Evolutionary conservation across 1,140 invertebrate genomes (phyloP), one percentile per base, ranked within the genome.

Genomic region (Nylanderia fulva): DNA sequence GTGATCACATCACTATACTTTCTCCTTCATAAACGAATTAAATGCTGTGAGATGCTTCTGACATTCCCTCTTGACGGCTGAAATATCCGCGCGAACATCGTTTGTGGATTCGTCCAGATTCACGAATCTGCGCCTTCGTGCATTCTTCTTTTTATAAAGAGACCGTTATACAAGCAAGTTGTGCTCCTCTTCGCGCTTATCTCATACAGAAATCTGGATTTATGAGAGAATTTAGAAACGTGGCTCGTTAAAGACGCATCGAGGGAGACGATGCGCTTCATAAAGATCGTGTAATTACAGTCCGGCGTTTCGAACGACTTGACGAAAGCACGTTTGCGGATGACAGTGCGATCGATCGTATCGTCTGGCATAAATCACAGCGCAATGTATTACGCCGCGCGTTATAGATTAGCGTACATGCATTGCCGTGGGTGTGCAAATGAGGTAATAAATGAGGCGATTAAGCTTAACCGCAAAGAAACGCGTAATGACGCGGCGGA

Each of bases 21-120:
- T 88, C 86, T 79, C 85, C 66, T 74, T 42, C n/a, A 72, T 54
- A 74, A 86, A 79, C 71, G 87, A 88, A 79, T 88, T 88, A 87
- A 66, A 88, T 68, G 83, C 86, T 88, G 54, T 72, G 64, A 88
- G 85, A 74, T 87, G 85, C 82, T 85, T 61, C 80, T 77, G 86
- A 87, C 80, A 69, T 85, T 85, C 86, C 77, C 64, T 39, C 77
- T 71, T 24, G 76, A 27, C 52, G 66, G 52, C 54, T 29, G 36
- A 80, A 72, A 71, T 52, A 63, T 63, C 15, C 77, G 64, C 64
- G 29, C 29, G 29, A 33, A 60, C 74, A 48, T 39, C 68, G 77
- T 33, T 66, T 54, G 75, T 71, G 33, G 45, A 33, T 72, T 33
- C 58, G 45, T 63, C 48, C 36, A 63, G n/a, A 27, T 45, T 69